Conservation (phyloP, 1,140 invertebrate genomes). For the Papilio helenus region DNA sequence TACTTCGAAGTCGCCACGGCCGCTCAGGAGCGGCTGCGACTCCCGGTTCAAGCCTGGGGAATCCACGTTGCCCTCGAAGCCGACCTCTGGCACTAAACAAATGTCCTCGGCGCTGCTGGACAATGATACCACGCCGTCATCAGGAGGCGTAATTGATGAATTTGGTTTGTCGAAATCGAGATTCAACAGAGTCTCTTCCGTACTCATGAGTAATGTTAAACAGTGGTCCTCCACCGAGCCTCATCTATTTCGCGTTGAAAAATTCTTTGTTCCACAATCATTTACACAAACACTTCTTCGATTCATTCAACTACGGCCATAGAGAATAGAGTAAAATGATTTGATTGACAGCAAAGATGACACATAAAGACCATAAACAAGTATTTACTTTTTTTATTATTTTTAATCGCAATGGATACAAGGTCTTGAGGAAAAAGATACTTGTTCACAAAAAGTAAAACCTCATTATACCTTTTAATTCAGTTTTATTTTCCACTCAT, state of each 20-base stretch:
- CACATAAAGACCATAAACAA: slow-evolving; percentile 43
- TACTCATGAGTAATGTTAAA: slow-evolving; percentile 83
- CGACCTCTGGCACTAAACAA: slow-evolving; percentile 86
- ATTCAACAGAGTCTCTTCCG: slow-evolving; percentile 83
- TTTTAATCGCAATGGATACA: slow-evolving; percentile 17
- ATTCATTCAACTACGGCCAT: slow-evolving; percentile 64
- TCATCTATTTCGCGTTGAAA: slow-evolving; percentile 79
- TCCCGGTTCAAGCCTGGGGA: slow-evolving; percentile 91
- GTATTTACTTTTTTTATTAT: slow-evolving; percentile 29
- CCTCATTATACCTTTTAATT: no score
- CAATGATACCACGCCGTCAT: slow-evolving; percentile 82
- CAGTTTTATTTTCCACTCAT: no score
- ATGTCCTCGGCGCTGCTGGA: slow-evolving; percentile 85
- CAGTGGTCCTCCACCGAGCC: slow-evolving; percentile 72
- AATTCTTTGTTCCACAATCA: slow-evolving; percentile 80
- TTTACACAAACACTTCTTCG: slow-evolving; percentile 80
- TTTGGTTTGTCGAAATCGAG: slow-evolving; percentile 81
- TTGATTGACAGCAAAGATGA: slow-evolving; percentile 53
- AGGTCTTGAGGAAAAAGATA: neutral
- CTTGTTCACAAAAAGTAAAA: neutral
- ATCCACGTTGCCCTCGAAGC: slow-evolving; percentile 87
- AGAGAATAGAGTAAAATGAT: slow-evolving; percentile 60
- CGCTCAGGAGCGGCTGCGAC: slow-evolving; percentile 94
- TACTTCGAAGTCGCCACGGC: slow-evolving; percentile 90
- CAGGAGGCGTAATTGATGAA: slow-evolving; percentile 70